Evolutionary conservation across 2,797 vertebrate genomes (phyloP).

Genomic region (Aulostomus chinensis): DNA sequence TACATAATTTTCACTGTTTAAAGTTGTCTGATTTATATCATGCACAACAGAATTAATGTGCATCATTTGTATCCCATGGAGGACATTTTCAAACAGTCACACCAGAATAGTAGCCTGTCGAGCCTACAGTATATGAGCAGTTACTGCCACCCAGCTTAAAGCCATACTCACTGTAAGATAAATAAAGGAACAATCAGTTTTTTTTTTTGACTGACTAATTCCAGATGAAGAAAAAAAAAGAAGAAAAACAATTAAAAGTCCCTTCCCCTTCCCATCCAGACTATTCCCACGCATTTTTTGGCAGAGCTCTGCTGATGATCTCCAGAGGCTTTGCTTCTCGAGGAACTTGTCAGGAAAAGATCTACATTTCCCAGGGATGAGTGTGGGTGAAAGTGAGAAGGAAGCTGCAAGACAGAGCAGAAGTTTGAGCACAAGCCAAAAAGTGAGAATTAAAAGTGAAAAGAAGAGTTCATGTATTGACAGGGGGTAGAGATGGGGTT

Average conservation of each 20-base stretch:
- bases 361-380: slow-evolving; percentile 95
- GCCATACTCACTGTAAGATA: slow-evolving; percentile 66
- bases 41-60: slow-evolving; percentile 65
- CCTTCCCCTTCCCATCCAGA: slow-evolving; percentile 89
- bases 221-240: slow-evolving; percentile 64
- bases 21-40: slow-evolving; percentile 72
- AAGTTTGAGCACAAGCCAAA: slow-evolving; percentile 71
- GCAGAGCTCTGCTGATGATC: slow-evolving; percentile 92
- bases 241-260: slow-evolving; percentile 87
- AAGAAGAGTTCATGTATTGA: slow-evolving; percentile 75
- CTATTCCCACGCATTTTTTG: slow-evolving; percentile 99
- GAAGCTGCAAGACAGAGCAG: slow-evolving; percentile 73
- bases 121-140: slow-evolving; percentile 43
- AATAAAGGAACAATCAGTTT: slow-evolving; percentile 80
- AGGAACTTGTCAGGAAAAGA: slow-evolving; percentile 98
- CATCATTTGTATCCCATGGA: slow-evolving; percentile 68
- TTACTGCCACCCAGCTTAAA: slow-evolving; percentile 65
- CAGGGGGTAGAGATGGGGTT: slow-evolving; percentile 70
- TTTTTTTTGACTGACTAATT: slow-evolving; percentile 85
- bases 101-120: slow-evolving; percentile 26
- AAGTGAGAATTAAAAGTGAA: slow-evolving; percentile 72
- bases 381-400: slow-evolving; percentile 80
- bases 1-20: slow-evolving; percentile 67
- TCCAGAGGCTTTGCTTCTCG: slow-evolving; percentile 95
- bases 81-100: slow-evolving; percentile 57